A percentile compares a stretch with the other conserved stretches of the same genome.
These are phyloP conservation scores for Calliopsis andreniformis DNA, from an alignment of 1,140 invertebrate genomes.

Conservation along the genomic window DNA sequence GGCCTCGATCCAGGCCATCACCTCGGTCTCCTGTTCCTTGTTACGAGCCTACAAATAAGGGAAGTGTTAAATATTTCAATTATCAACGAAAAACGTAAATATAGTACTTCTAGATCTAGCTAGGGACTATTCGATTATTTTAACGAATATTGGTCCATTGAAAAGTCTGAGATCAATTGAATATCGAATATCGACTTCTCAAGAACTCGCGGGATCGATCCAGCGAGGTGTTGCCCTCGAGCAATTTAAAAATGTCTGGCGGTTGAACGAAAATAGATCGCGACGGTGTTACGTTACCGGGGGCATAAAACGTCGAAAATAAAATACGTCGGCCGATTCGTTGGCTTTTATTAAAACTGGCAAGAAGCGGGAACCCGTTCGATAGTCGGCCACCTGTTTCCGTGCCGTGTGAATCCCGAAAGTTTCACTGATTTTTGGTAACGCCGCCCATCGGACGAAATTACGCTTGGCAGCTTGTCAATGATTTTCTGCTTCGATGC, in stretches of 20 bases:
- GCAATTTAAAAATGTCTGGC: constrained; percentile 60
- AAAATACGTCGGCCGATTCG: constrained; percentile 56
- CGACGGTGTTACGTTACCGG: constrained; percentile 59
- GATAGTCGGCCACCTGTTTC: constrained; percentile 55
- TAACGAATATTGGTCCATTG: no score
- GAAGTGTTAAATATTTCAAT: not conserved
- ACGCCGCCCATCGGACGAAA: constrained; percentile 5
- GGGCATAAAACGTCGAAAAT: constrained; percentile 61
- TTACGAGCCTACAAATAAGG: constrained; percentile 86
- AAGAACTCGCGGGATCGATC: not conserved
- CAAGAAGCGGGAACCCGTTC: constrained; percentile 9
- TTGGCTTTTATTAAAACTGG: constrained; percentile 63
- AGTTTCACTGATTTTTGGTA: constrained; percentile 36
- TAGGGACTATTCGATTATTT: no score
- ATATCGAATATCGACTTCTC: no score
- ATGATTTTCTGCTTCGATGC: not conserved
- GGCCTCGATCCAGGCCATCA: constrained; percentile 94
- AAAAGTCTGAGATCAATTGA: no score
- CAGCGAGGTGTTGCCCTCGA: constrained; percentile 4
- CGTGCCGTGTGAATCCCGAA: constrained; percentile 7
- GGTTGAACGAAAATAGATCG: constrained; percentile 59
- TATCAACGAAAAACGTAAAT: not conserved
- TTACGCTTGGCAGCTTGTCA: constrained; percentile 37
- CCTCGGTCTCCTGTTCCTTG: constrained; percentile 95
- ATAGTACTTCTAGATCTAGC: no score